phyloP scores from a whole-genome alignment of 2,113 vertebrate genomes.

The Solea solea region DNA sequence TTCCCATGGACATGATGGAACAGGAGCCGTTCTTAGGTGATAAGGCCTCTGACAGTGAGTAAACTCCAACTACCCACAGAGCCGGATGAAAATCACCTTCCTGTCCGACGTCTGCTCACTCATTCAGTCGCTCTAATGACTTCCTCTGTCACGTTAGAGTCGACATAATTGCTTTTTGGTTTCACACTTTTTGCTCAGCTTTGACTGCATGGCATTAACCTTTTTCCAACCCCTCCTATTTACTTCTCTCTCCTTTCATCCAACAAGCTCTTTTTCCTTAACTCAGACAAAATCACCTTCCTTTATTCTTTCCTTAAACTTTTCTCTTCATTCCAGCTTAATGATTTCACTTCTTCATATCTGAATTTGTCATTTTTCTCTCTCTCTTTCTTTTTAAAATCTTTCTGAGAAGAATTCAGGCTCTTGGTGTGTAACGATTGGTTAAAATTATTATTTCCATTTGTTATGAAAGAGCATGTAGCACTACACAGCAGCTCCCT shows the following conservation, averaged over 20 bases:
- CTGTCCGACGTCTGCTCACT: not conserved
- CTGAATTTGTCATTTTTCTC: not conserved
- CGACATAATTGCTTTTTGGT: constrained; percentile 5
- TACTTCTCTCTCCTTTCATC: not conserved
- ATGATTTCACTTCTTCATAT: not conserved
- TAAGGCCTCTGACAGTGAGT: constrained; percentile 98
- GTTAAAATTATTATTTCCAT: no score
- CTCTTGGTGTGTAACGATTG: no score
- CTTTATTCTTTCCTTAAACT: not conserved
- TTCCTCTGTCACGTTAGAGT: not conserved
- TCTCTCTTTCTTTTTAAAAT: no score
- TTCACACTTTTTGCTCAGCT: not conserved
- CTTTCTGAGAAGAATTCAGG: no score
- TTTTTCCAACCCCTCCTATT: not conserved
- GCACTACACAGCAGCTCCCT: no score
- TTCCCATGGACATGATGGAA: constrained; percentile 99
- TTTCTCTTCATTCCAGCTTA: not conserved
- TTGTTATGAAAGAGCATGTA: no score
- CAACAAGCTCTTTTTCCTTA: not conserved
- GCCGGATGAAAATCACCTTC: constrained; percentile 46
- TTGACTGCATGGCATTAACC: constrained; percentile 22
- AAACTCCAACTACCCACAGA: constrained; percentile 74
- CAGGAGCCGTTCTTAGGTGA: constrained; percentile 97
- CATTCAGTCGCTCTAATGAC: constrained; percentile 1
- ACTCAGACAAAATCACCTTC: not conserved